These are phyloP conservation scores for Cuniculus paca DNA, from an alignment of 2,797 vertebrate genomes.

Conservation along the genomic window DNA sequence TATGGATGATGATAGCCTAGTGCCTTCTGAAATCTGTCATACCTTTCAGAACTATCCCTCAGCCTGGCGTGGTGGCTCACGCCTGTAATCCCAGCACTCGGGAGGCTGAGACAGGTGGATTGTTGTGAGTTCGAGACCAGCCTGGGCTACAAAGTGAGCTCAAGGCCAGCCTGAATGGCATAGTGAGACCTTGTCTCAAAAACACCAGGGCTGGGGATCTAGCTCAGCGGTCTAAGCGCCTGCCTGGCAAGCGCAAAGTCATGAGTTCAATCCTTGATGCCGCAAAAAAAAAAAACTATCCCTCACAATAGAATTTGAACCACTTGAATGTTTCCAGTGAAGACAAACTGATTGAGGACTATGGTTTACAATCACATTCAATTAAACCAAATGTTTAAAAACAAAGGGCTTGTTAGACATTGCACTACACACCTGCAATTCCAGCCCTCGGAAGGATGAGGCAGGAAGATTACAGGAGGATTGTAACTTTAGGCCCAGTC, in stretches of 20 bases:
- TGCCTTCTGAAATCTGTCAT: neutral
- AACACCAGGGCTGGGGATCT: too few species aligned
- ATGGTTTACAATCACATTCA: slow-evolving; percentile 24
- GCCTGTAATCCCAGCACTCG: too few species aligned
- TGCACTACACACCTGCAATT: neutral
- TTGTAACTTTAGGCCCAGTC: neutral
- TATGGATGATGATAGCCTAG: neutral
- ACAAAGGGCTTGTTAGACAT: neutral
- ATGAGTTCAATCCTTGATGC: too few species aligned
- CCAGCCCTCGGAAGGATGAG: neutral
- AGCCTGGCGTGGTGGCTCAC: too few species aligned
- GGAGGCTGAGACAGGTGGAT: too few species aligned
- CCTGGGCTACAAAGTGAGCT: too few species aligned
- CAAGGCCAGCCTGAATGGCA: too few species aligned
- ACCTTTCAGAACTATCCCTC: slow-evolving; percentile 15
- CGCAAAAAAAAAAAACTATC: too few species aligned
- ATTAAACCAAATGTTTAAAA: slow-evolving; percentile 76
- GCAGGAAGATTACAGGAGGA: neutral
- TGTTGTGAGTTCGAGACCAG: too few species aligned
- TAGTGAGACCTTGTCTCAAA: too few species aligned
- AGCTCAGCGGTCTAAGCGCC: too few species aligned
- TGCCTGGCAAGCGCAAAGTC: too few species aligned
- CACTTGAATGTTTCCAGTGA: slow-evolving; percentile 16
- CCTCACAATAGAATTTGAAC: neutral
- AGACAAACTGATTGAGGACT: slow-evolving; percentile 39